Base-by-base conservation (phyloP, 2,888 invertebrate genomes). In the Allygus modestus region DNA sequence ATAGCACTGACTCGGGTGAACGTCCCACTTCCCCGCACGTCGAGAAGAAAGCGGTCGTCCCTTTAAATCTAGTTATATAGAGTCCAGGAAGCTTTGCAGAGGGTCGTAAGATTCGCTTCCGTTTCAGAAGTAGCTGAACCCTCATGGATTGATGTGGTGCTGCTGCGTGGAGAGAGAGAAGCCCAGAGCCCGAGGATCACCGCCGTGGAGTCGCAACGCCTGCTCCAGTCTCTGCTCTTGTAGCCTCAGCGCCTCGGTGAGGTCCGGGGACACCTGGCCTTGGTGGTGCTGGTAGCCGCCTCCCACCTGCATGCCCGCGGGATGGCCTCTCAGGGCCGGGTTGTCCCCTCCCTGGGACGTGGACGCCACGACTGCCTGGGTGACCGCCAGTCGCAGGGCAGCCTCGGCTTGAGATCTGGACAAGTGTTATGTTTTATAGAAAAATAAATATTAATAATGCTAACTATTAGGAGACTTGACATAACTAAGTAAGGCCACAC, bases 171-270 rank as follows among this genome's bases (percentile, higher is more conserved):
- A 89, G 84, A 96, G 90, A 88, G 95, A 94, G 89, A 96, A 96
- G 73, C 96, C 96, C 86, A 96, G 91, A 89, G 96, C 94, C 87
- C 96, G 93, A 0, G 96, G 96, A 89, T 96, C 96, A 87, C 93
- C 94, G 86, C 93, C 94, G 90, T 96, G 96, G 88, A 97, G 92
- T 89, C 96, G 93, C 88, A 97, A 91, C 46, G 96, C 96, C 89
- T 97, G 96, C 89, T 96, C 96, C 89, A 97, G 90, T 88, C 96
- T 92, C 90, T 96, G 96, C 88, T 96, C 96, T 88, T 95, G 95
- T 43, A 94, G 93, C 83, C 94, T 91, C 87, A 95, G 92, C 5
- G 94, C 95, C 90, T 95, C 95, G 20, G 94, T 94, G 87, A 95
- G 90, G 89, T 95, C 95, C 0, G 95, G 94, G 86, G 94, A 93